Evolutionary conservation across 2,888 invertebrate genomes (phyloP).

Genomic region (Cyclophora punctaria): DNA sequence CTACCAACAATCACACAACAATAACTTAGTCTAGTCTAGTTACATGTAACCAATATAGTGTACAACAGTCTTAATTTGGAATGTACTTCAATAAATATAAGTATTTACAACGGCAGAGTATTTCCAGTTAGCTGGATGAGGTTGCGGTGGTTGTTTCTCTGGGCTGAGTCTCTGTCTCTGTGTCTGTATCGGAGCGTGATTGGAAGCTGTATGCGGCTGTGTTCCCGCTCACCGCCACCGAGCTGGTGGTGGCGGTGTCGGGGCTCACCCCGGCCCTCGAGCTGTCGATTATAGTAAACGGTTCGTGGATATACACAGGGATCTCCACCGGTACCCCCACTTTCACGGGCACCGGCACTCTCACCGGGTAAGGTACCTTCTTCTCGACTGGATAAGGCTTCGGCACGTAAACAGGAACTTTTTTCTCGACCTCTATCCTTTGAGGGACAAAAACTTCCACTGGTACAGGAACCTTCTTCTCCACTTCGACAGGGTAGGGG

Average conservation of each 20-base stretch:
- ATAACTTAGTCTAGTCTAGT: slow-evolving; percentile 32
- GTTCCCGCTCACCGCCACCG: slow-evolving; percentile 47
- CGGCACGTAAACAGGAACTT: slow-evolving; percentile 45
- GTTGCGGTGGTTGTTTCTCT: slow-evolving; percentile 2
- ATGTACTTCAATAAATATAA: background rate
- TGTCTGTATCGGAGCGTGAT: slow-evolving; percentile 41
- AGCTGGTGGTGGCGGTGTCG: slow-evolving; percentile 10
- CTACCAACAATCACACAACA: slow-evolving; percentile 30
- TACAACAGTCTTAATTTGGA: background rate
- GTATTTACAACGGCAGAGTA: slow-evolving; percentile 13
- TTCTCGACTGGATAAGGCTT: slow-evolving; percentile 51
- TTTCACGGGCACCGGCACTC: slow-evolving; percentile 41
- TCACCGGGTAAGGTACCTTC: slow-evolving; percentile 54
- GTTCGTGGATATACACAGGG: slow-evolving; percentile 49
- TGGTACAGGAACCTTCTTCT: slow-evolving; percentile 38
- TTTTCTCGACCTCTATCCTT: slow-evolving; percentile 46
- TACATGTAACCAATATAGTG: background rate
- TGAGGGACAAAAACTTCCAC: slow-evolving; percentile 36
- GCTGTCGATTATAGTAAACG: slow-evolving; percentile 30
- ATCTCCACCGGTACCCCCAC: slow-evolving; percentile 48
- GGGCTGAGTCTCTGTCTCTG: slow-evolving; percentile 19
- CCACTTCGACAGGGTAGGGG: slow-evolving; percentile 57
- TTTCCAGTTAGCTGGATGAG: slow-evolving; percentile 10
- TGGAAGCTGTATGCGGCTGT: slow-evolving; percentile 47
- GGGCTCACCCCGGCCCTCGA: slow-evolving; percentile 1